Conservation (phyloP, 2,797 vertebrate genomes). For the Thamnophis elegans region DNA sequence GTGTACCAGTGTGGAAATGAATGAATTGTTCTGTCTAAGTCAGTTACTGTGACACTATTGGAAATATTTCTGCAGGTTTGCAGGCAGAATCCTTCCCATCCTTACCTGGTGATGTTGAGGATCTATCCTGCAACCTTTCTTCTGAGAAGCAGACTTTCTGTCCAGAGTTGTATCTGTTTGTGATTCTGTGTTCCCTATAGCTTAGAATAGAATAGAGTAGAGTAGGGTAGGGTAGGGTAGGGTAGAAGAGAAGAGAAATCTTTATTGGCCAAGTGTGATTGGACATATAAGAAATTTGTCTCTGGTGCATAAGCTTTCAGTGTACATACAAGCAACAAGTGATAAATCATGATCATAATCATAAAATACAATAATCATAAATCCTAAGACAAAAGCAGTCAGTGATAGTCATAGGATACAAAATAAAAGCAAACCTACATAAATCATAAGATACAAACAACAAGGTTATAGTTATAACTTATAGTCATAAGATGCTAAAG, state of each 20-base stretch:
- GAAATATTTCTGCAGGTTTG: not conserved
- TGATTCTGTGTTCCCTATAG: not conserved
- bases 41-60: not conserved
- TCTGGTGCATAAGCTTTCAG: not conserved
- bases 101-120: not conserved
- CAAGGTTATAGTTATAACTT: too few species aligned
- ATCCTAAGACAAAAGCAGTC: not conserved
- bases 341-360: not conserved
- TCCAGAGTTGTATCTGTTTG: not conserved
- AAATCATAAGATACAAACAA: not conserved
- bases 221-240: too few species aligned
- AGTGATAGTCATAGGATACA: not conserved
- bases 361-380: not conserved
- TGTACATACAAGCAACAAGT: not conserved
- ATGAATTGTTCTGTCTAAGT: not conserved
- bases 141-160: not conserved
- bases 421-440: not conserved
- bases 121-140: not conserved
- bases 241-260: not conserved
- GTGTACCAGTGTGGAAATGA: not conserved
- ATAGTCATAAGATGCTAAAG: not conserved
- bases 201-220: too few species aligned
- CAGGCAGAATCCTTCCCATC: not conserved
- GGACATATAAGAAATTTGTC: not conserved
- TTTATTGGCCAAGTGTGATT: not conserved